Percentiles rank a stretch among this genome's conserved stretches.
These are phyloP conservation scores for Butorides virescens DNA, from an alignment of 2,113 vertebrate species.

Conservation along the genomic window DNA sequence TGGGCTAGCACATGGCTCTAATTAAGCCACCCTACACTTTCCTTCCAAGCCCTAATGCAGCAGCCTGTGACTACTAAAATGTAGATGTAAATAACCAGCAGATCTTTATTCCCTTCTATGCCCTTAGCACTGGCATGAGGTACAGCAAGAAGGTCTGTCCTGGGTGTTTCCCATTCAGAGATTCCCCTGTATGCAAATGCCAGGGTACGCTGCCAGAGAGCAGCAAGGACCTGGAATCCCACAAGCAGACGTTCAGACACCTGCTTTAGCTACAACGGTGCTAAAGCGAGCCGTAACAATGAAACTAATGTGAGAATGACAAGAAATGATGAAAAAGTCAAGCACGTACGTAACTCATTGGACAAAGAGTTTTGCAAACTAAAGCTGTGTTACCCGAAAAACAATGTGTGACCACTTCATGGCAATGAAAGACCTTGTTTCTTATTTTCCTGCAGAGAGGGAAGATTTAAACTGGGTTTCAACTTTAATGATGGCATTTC, in stretches of 20 bases:
- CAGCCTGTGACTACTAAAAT: not conserved
- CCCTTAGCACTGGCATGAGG: not conserved
- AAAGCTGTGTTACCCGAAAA: not conserved
- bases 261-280: not conserved
- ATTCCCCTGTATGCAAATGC: not conserved
- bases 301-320: not conserved
- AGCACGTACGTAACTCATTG: not conserved
- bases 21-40: not conserved
- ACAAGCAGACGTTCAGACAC: not conserved
- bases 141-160: not conserved
- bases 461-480: not conserved
- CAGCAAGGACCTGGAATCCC: not conserved
- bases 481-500: not conserved
- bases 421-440: not conserved
- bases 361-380: not conserved
- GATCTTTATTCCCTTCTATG: not conserved
- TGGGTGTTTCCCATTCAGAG: not conserved
- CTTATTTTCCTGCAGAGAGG: not conserved
- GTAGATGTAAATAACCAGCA: not conserved
- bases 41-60: not conserved
- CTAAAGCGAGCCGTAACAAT: not conserved
- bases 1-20: not conserved
- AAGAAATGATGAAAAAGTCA: not conserved
- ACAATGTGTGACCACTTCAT: not conserved
- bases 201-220: not conserved